Evolutionary conservation across 2,113 vertebrate genomes (phyloP).

Genomic region (Sclerurus mexicanus): DNA sequence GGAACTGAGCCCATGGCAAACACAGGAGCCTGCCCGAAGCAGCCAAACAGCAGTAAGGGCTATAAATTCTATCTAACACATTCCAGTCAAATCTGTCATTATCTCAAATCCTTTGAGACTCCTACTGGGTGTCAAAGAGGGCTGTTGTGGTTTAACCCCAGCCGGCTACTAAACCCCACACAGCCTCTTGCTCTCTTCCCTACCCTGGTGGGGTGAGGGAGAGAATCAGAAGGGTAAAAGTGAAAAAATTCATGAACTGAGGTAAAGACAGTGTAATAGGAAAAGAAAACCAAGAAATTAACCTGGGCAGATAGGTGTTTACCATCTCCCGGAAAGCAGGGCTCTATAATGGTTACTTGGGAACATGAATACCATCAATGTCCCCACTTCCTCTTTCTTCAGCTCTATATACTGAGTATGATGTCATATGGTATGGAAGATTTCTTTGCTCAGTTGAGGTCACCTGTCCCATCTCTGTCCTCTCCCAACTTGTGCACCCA

Average conservation of each 20-base stretch:
- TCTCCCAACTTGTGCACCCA: neutral
- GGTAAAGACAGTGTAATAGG: neutral
- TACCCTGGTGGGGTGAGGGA: neutral
- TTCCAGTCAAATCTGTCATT: neutral
- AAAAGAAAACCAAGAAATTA: neutral
- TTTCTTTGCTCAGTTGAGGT: neutral
- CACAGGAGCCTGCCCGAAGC: neutral
- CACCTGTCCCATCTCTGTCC: neutral
- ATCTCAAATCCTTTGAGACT: neutral
- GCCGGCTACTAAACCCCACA: neutral
- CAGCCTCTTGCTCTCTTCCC: neutral
- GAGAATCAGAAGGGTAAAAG: neutral
- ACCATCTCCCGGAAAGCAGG: neutral
- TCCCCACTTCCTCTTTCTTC: neutral
- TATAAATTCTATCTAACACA: neutral
- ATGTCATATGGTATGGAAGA: neutral
- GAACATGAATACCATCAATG: neutral
- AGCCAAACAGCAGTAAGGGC: neutral
- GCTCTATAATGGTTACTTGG: neutral
- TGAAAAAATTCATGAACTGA: neutral
- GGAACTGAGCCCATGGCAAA: neutral
- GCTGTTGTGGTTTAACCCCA: neutral
- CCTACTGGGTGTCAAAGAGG: fast-evolving
- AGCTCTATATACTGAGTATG: neutral
- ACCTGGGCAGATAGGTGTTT: neutral